These are phyloP conservation scores for Anguilla anguilla DNA, from an alignment of 2,797 vertebrate species.

Conservation along the genomic window DNA sequence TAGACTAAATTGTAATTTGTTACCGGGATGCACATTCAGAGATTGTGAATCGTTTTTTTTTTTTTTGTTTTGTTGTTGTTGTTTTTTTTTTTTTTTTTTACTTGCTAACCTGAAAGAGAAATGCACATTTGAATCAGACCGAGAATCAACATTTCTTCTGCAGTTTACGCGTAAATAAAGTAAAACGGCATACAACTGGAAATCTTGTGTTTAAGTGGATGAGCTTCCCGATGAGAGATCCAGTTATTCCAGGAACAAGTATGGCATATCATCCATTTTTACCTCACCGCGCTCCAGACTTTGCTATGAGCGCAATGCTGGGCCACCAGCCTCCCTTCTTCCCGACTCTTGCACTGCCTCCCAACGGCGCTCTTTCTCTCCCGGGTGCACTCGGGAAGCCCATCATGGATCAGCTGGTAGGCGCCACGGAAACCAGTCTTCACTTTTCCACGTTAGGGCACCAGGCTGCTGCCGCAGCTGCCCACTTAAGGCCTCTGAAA, in stretches of 20 bases:
- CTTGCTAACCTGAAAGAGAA: neutral
- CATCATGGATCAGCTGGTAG: slow-evolving; percentile 78
- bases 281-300: slow-evolving; percentile 77
- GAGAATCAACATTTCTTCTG: neutral
- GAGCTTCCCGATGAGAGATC: slow-evolving; percentile 83
- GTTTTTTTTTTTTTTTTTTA: neutral
- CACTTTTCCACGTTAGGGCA: slow-evolving; percentile 72
- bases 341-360: slow-evolving; percentile 74
- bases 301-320: slow-evolving; percentile 76
- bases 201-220: slow-evolving; percentile 59
- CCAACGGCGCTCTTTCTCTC: slow-evolving; percentile 73
- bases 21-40: slow-evolving; percentile 28
- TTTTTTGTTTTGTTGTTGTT: too few relatives aligned
- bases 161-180: neutral
- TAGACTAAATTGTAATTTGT: slow-evolving; percentile 37
- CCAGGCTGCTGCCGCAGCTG: slow-evolving; percentile 59
- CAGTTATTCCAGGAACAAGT: slow-evolving; percentile 77
- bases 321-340: slow-evolving; percentile 78
- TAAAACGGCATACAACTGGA: slow-evolving; percentile 3
- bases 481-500: slow-evolving; percentile 72
- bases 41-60: neutral
- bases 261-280: slow-evolving; percentile 81
- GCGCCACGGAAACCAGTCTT: slow-evolving; percentile 70
- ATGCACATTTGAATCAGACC: neutral
- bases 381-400: slow-evolving; percentile 76